Evolutionary conservation across 2,113 vertebrate species (phyloP), one percentile per base, ranked within the genome.

Genomic region (Phyllostomus discolor): DNA sequence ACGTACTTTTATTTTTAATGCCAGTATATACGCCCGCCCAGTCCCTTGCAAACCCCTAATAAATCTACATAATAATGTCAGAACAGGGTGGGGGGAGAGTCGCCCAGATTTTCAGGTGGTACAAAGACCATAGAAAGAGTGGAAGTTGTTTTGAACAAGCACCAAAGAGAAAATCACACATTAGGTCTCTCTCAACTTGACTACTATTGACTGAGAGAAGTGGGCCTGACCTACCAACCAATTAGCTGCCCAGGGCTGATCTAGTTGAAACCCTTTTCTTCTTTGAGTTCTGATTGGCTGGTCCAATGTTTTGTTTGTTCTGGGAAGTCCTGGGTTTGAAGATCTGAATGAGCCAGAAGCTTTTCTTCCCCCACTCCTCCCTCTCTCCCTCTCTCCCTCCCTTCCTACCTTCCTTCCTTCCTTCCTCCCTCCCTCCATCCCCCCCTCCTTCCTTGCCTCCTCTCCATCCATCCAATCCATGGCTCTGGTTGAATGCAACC

Each of bases 11-110:
- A 5, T 41, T 48, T 46, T 11, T 3, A 46, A 15, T 10, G 38
- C 57, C 7, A 8, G 16, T 3, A 5, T 16, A 1, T 10, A 31
- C 0, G 6, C 46, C 31, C 10, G 9, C 64, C 33, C 1, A 4
- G 50, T 5, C 20, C 54, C 12, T 19, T 16, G 69, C 28, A 26
- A 22, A 22, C 14, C n/a, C 43, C 50, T 28, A 9, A 28, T 12
- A 43, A 41, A 19, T 33, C 57, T 17, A 1, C 24, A 22, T 5
- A 19, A 64, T 15, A 15, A 50, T 2, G 50, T 35, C 20, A 20
- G 38, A 38, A 46, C 15, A 19, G 19, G 70, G 33, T 0, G 7
- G 10, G 7, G 69, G 14, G 48, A 15, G 16, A 31, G 22, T 50
- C 15, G 4, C 46, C 31, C 33, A 81, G 73, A n/a, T 66, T 43